Conservation (phyloP, 2,888 invertebrate genomes). For the Cyclophora punctaria region DNA sequence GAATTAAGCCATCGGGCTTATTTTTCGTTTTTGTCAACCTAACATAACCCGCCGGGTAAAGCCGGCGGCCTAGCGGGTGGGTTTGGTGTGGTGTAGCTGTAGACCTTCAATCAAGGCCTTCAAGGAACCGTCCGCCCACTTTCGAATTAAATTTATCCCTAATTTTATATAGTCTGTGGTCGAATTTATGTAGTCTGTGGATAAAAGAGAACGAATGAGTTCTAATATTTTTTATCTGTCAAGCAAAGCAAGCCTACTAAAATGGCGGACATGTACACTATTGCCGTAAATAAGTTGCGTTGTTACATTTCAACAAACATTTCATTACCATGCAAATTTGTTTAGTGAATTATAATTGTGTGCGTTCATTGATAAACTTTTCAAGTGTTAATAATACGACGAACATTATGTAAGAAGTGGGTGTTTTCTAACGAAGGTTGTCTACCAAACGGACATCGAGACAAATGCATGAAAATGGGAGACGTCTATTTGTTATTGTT, state of each 20-base stretch:
- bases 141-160: too few species aligned
- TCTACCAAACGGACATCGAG: slow-evolving; percentile 50
- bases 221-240: slow-evolving; percentile 3
- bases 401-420: slow-evolving; percentile 61
- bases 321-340: slow-evolving; percentile 44
- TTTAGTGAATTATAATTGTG: slow-evolving; percentile 38
- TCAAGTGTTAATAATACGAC: slow-evolving; percentile 26
- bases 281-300: slow-evolving; percentile 48
- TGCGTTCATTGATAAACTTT: slow-evolving; percentile 31
- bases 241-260: slow-evolving; percentile 32
- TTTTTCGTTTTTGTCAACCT: too few species aligned
- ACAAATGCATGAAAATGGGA: slow-evolving; percentile 70
- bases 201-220: too few species aligned
- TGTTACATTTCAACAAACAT: slow-evolving; percentile 36
- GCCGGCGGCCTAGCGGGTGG: too few species aligned
- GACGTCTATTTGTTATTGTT: slow-evolving; percentile 63
- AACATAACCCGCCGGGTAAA: too few species aligned
- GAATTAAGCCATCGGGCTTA: too few species aligned
- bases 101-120: too few species aligned
- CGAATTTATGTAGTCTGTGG: too few species aligned
- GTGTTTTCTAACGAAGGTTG: slow-evolving; percentile 30
- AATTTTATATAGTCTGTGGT: too few species aligned
- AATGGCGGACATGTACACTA: slow-evolving; percentile 53
- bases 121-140: too few species aligned
- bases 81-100: too few species aligned